Conservation (phyloP, 2,797 vertebrate genomes). For the Notolepis coatsorum region DNA sequence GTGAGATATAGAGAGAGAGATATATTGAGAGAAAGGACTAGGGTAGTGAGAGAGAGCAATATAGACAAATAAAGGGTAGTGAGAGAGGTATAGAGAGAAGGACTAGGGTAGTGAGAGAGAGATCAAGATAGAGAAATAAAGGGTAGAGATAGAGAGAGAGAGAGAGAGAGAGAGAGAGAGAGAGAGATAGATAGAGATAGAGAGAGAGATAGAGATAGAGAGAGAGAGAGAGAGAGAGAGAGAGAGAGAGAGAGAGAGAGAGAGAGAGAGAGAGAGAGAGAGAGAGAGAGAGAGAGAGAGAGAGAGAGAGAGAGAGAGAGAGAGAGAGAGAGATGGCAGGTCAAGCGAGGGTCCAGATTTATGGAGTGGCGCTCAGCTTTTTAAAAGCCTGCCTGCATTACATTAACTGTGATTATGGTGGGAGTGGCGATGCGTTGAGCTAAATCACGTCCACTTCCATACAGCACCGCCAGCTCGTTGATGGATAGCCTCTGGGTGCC, state of each 20-base stretch:
- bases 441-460: conserved; percentile 80
- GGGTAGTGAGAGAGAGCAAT: background rate
- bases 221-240: background rate
- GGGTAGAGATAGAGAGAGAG: conserved; percentile 55
- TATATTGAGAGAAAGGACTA: background rate
- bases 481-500: conserved; percentile 70
- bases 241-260: background rate
- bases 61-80: too few species aligned
- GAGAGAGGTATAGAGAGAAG: background rate
- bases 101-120: background rate
- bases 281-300: too few species aligned
- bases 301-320: background rate
- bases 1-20: conserved; percentile 8
- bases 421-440: conserved; percentile 51
- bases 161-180: background rate
- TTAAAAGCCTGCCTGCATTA: conserved; percentile 77
- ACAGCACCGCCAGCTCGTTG: conserved; percentile 61
- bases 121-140: too few species aligned
- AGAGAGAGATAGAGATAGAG: too few species aligned
- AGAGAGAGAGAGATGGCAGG: conserved; percentile 45
- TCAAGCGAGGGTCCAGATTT: conserved; percentile 69
- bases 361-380: conserved; percentile 72
- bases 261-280: too few species aligned
- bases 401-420: conserved; percentile 79
- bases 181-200: conserved; percentile 18